phyloP scores from a whole-genome alignment of 2,888 invertebrate genomes.

The Baccha elongata region DNA sequence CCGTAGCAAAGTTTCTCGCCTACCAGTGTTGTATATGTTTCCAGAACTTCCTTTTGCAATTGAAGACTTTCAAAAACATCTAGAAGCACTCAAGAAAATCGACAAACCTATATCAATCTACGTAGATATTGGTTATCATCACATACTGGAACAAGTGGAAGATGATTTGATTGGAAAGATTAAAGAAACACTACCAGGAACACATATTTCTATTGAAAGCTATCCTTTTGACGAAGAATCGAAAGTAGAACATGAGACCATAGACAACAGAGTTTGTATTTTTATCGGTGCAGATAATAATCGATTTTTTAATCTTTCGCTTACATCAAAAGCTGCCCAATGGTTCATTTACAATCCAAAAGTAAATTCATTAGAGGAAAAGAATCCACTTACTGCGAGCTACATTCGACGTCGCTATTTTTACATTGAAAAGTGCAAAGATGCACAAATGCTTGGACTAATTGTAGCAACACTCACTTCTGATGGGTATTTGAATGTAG shows the following conservation, averaged over 20 bases:
- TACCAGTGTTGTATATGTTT: conserved; percentile 90
- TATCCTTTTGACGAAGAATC: conserved; percentile 77
- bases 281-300: conserved; percentile 87
- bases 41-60: conserved; percentile 85
- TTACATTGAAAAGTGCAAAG: conserved; percentile 95
- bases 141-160: conserved; percentile 83
- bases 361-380: conserved; percentile 79
- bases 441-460: conserved; percentile 93
- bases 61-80: conserved; percentile 80
- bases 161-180: conserved; percentile 70
- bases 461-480: conserved; percentile 96
- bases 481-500: conserved; percentile 89
- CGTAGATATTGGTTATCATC: conserved; percentile 87
- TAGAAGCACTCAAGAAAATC: conserved; percentile 77
- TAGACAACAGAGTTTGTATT: conserved; percentile 85
- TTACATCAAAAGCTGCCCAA: conserved; percentile 84
- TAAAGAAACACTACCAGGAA: conserved; percentile 72
- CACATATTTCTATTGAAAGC: conserved; percentile 75
- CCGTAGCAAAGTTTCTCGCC: conserved; percentile 88
- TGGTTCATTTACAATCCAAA: conserved; percentile 85
- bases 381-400: conserved; percentile 83
- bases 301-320: conserved; percentile 86
- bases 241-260: conserved; percentile 61
- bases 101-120: conserved; percentile 84
- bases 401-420: conserved; percentile 91